Conservation (phyloP, 2,113 vertebrate genomes). For the Hucho hucho region DNA sequence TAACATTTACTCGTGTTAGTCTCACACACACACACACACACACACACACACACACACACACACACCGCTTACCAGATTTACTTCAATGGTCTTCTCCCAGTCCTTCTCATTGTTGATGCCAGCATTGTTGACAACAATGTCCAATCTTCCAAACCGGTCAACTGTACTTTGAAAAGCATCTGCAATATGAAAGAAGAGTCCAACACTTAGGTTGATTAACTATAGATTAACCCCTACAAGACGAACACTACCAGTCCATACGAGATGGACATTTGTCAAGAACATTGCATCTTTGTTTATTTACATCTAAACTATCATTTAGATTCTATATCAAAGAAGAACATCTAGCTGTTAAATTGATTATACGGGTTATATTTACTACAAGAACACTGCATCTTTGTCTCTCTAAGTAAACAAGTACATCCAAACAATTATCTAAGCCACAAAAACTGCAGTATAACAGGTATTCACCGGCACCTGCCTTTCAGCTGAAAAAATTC, state of each 20-base stretch:
- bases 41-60: conserved; percentile 36
- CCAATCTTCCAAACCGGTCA: conserved; percentile 85
- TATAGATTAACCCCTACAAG: background rate
- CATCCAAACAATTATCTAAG: background rate
- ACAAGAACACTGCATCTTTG: background rate
- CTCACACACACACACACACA: conserved; percentile 39
- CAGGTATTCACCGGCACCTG: background rate
- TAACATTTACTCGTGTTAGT: no score
- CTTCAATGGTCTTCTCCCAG: conserved; percentile 93
- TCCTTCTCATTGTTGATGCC: conserved; percentile 97
- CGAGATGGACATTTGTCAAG: no score
- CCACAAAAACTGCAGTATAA: background rate
- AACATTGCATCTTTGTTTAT: no score
- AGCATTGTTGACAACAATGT: conserved; percentile 95
- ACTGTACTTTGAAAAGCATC: conserved; percentile 88
- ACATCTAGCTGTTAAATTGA: no score
- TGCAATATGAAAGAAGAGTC: conserved; percentile 50
- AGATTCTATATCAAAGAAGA: no score
- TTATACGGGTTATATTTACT: no score
- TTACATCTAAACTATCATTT: no score
- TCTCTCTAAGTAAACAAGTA: background rate
- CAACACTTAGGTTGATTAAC: background rate
- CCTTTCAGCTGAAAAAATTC: background rate
- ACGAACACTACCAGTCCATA: no score
- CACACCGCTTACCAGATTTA: conserved; percentile 82